Evolutionary conservation across 1,140 invertebrate genomes (phyloP), one percentile per base, ranked within the genome.

Genomic region (Archegozetes longisetosus): DNA sequence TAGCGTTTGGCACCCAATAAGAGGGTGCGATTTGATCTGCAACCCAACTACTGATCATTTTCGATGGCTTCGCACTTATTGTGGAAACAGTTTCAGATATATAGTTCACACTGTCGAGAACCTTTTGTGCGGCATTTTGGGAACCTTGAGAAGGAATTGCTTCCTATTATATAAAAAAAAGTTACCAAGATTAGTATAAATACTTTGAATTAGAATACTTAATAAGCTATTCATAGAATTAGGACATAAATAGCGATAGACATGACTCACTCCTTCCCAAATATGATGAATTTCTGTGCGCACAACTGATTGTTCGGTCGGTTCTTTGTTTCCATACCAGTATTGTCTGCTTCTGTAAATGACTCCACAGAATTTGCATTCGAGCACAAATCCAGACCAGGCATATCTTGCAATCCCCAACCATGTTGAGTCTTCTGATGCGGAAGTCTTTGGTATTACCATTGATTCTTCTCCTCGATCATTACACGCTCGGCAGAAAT

Each of bases 291-390:
- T 80, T 71, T 87, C 83, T 3, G 77, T 78, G 58, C 78, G 71
- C 9, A 84, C 81, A 27, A 55, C 57, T 12, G 78, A 78, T 14
- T 73, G 71, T 53, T 82, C 79, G 68, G 86, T 84, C 0, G 85
- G 82, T 65, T 80, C 77, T 65, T 82, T 80, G 69, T 90, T 89
- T 1, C 86, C 85, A 70, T 83, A 88, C 87, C 86, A 91, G 69
- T 84, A 84, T 67, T 88, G 81, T 12, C 85, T 75, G 69, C 84
- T 85, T 50, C 83, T 75, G 69, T 85, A 88, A 61, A 88, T 87
- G 64, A 88, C 80, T 1, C 86, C 86, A 74, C 85, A 88, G 63
- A 80, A 77, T 40, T 78, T 77, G 73, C 87, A 91, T 65, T 88
- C 84, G 32, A 89, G 79, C 1, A 85, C 79, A 69, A 84, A 79